Percentiles rank a stretch among this genome's conserved stretches.
phyloP scores from a whole-genome alignment of 2,797 vertebrate species.

The Eulemur coronatus region DNA sequence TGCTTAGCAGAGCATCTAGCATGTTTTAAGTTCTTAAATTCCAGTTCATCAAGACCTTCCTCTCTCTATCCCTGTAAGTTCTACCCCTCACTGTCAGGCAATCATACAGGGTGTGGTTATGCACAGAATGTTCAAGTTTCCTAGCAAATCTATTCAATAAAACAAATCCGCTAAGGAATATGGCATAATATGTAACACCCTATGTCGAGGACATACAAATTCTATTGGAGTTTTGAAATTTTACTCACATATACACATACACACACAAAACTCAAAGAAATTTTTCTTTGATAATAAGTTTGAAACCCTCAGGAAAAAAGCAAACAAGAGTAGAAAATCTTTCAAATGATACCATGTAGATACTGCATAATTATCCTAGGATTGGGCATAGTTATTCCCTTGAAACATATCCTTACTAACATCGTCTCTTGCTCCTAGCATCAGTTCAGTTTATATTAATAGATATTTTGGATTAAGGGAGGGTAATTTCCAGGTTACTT shows the following conservation, averaged over 20 bases:
- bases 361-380: neutral
- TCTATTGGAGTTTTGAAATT: neutral
- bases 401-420: neutral
- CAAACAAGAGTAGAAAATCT: neutral
- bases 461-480: neutral
- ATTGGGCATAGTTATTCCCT: neutral
- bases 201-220: neutral
- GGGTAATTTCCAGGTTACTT: neutral
- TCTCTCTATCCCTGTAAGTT: neutral
- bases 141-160: neutral
- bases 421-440: neutral
- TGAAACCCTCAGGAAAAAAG: neutral
- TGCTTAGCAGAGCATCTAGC: neutral
- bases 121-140: neutral
- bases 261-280: neutral
- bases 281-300: neutral
- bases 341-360: neutral
- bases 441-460: neutral
- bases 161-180: neutral
- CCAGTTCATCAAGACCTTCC: neutral
- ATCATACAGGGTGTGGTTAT: neutral
- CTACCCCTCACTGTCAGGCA: neutral
- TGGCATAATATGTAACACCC: neutral
- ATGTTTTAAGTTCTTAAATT: constrained; percentile 2
- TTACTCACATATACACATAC: neutral